Conservation (phyloP, 2,888 invertebrate genomes). For the Drosophila glabriapex region DNA sequence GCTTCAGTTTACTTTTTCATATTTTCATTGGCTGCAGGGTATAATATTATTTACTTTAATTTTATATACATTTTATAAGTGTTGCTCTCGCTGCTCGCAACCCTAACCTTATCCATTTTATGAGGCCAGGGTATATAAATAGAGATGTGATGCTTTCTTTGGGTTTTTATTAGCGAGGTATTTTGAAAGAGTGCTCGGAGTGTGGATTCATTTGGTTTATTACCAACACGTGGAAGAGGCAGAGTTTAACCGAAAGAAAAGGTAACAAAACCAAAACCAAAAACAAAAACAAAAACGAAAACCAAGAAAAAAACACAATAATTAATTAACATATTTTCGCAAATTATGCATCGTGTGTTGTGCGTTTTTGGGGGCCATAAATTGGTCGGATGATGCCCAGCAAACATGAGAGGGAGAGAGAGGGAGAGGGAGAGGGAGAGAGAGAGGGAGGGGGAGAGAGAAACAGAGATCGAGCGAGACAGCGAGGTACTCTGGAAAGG, state of each 20-base stretch:
- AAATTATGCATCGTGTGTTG: conserved; percentile 57
- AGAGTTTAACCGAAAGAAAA: conserved; percentile 16
- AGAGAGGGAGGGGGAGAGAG: neutral
- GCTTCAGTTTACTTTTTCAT: neutral
- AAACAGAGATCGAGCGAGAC: neutral
- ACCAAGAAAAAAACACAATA: conserved; percentile 2
- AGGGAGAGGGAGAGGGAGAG: neutral
- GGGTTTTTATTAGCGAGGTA: neutral
- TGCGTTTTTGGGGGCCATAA: conserved; percentile 39
- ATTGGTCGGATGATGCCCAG: conserved; percentile 32
- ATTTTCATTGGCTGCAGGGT: neutral
- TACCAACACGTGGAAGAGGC: conserved; percentile 16
- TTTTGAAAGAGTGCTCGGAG: conserved; percentile 13
- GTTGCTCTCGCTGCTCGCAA: neutral
- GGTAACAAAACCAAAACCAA: conserved; percentile 22
- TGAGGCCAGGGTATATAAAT: neutral
- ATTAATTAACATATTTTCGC: conserved; percentile 67
- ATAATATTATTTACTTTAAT: neutral
- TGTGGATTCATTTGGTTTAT: conserved; percentile 20
- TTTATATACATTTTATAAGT: neutral
- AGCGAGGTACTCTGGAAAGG: conserved; percentile 3
- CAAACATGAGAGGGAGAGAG: neutral
- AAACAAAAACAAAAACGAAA: neutral
- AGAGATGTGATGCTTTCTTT: neutral
- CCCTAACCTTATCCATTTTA: neutral